Evolutionary conservation across 1,140 invertebrate genomes (phyloP).

Genomic region (Lepidotrigona ventralis): DNA sequence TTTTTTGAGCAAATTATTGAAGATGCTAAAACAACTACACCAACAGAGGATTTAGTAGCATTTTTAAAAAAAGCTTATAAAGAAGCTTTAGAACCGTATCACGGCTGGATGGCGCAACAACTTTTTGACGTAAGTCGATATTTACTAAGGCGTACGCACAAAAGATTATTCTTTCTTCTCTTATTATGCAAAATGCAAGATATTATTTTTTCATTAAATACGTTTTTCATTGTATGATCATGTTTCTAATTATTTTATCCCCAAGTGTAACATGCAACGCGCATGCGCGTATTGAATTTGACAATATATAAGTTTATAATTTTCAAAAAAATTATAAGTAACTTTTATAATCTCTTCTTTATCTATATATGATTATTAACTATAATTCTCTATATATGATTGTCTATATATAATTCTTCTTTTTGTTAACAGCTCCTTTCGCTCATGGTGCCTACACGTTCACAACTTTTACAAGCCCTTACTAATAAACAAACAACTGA

Average conservation of each 20-base stretch:
- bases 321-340: background rate
- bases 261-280: background rate
- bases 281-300: background rate
- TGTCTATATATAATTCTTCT: too few species aligned
- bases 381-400: background rate
- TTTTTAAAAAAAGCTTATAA: conserved; percentile 83
- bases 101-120: conserved; percentile 85
- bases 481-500: conserved; percentile 64
- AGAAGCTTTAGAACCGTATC: conserved; percentile 83
- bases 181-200: background rate
- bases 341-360: background rate
- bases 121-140: conserved; percentile 82
- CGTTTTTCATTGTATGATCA: background rate
- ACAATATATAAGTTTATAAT: background rate
- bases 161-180: background rate
- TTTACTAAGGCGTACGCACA: background rate
- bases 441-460: conserved; percentile 73
- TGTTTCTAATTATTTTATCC: background rate
- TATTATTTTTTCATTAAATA: background rate
- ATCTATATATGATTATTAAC: background rate
- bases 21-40: conserved; percentile 75
- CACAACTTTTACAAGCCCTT: conserved; percentile 71
- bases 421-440: conserved; percentile 71
- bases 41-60: conserved; percentile 80
- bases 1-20: conserved; percentile 82